A percentile compares a stretch with the other conserved stretches of the same genome.
Conservation (phyloP, 2,888 invertebrate genomes). For the Diarsia brunnea region DNA sequence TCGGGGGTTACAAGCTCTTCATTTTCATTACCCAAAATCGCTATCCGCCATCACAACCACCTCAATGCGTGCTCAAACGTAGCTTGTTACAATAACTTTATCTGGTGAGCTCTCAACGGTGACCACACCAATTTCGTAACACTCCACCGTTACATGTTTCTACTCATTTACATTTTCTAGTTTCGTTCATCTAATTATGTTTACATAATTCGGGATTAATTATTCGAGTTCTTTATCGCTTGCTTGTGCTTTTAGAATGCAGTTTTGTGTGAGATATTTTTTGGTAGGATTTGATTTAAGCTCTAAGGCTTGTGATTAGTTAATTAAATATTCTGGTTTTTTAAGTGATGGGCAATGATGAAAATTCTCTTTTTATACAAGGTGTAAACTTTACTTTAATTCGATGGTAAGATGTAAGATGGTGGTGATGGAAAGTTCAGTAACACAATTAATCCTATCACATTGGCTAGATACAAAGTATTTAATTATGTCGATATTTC, state of each 20-base stretch:
- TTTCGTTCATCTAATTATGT: constrained; percentile 64
- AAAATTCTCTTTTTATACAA: background rate
- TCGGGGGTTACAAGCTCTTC: background rate
- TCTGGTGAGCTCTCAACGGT: constrained; percentile 61
- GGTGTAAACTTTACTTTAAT: background rate
- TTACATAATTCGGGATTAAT: constrained; percentile 65
- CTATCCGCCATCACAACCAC: constrained; percentile 39
- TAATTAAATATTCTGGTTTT: background rate
- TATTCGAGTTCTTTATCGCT: constrained; percentile 51
- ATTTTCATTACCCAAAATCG: background rate
- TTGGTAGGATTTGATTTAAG: background rate
- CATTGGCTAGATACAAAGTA: background rate
- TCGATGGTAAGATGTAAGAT: too few species aligned
- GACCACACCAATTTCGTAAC: constrained; percentile 61
- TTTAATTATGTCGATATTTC: background rate
- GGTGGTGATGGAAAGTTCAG: too few species aligned
- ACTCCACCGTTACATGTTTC: constrained; percentile 63
- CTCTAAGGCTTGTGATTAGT: background rate
- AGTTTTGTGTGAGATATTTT: constrained; percentile 15
- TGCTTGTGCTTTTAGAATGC: constrained; percentile 22
- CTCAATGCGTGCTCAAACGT: constrained; percentile 33
- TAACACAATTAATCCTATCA: background rate
- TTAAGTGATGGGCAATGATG: background rate
- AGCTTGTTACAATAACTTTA: constrained; percentile 69
- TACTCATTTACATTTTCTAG: constrained; percentile 62